Base-by-base conservation (phyloP, 92 coral and sea anemone species). In the Pocillopora meandrina region DNA sequence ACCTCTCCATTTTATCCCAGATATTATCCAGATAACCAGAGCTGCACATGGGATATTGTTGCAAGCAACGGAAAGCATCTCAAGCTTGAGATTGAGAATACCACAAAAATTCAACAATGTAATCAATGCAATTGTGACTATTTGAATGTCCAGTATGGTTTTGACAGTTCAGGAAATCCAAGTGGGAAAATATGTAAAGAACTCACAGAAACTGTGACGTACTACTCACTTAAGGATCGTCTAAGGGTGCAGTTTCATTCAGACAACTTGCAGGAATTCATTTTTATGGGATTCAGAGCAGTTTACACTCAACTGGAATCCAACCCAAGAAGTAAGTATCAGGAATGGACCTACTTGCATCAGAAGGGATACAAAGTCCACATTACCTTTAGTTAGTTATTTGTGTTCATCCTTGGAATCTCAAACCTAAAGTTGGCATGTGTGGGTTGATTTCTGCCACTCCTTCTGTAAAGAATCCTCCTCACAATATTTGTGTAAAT, bases 301-400 rank as follows among this genome's bases (percentile, higher is more conserved):
- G 58, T 33, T 16, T 83, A 75, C 73, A 74, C 65, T 10, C 33
- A 9, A 2, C 71, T 74, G 35, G 3, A 52, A 65, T 42, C 12
- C 66, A 74, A 72, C 15, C 87, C 87, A 1, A 80, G 81, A 61
- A 65, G 87, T 83, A 62, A 13, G 74, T 20, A 52, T 80, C 15
- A 65, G 26, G 7, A 18, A 61, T 7, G 7, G 8, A 26, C 12
- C 5, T 31, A 79, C 35, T 10, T 7, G 14, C 9, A 16, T 11
- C 21, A 9, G 17, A 9, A 21, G 7, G 3, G 59, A 1, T 0
- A 36, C 0, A 2, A 3, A 9, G 31, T n/a, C 23, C 5, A 1
- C 77, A 2, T 12, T 57, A 18, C 1, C n/a, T n/a, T 10, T 56
- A 56, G 15, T 75, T 1, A 52, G 18, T 35, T 16, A 55, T 0